Percentiles rank a stretch among this genome's conserved stretches.
phyloP scores from a whole-genome alignment of 2,888 invertebrate genomes.

The Mylabris sibirica region DNA sequence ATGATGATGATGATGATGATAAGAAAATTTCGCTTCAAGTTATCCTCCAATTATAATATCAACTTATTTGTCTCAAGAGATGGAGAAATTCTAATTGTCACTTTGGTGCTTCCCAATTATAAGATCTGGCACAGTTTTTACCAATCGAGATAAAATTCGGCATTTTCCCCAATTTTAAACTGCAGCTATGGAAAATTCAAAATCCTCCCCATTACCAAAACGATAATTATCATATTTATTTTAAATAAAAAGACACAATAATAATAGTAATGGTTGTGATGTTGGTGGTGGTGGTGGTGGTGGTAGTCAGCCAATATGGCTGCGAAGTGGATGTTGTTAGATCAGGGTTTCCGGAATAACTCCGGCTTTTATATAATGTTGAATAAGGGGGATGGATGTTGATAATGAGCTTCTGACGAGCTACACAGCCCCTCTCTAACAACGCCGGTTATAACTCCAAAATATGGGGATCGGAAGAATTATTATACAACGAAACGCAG shows the following conservation, averaged over 20 bases:
- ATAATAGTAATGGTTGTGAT: no score
- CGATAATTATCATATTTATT: conserved; percentile 37
- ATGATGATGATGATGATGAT: conserved; percentile 18
- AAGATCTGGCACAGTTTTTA: conserved; percentile 53
- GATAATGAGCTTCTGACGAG: conserved; percentile 56
- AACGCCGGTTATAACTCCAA: conserved; percentile 53
- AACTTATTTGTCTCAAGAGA: conserved; percentile 44
- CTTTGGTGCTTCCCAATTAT: conserved; percentile 58
- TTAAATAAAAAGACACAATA: conserved; percentile 34
- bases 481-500: conserved; percentile 46
- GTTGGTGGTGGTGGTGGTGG: no score
- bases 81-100: conserved; percentile 58
- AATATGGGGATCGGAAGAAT: conserved; percentile 55
- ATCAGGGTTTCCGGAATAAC: conserved; percentile 50
- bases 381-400: conserved; percentile 47
- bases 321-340: conserved; percentile 46
- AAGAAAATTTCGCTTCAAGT: conserved; percentile 50
- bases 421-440: conserved; percentile 47
- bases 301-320: conserved; percentile 47
- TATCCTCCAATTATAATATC: conserved; percentile 60
- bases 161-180: no score
- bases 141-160: background rate
- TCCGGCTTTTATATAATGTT: conserved; percentile 37
- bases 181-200: no score
- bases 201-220: no score